Base-by-base conservation (phyloP, 1,140 invertebrate genomes). In the Leptonema lineaticorne region DNA sequence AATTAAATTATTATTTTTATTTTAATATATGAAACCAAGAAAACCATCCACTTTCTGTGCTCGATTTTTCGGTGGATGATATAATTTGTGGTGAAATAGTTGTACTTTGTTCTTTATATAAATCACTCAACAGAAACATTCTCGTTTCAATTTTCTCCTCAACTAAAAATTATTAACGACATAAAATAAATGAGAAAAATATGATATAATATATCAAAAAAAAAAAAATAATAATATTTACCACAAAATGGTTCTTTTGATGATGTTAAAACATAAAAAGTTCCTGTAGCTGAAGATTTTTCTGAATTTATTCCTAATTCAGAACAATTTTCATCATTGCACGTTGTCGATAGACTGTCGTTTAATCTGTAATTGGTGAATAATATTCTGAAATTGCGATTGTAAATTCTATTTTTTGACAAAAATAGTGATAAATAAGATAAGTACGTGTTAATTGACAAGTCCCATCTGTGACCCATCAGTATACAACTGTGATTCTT, bases 381-480 rank as follows among this genome's bases (percentile, higher is more conserved):
- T 24, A 20, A 18, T 48, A 20, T 46, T 46, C 4, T 14, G 16
- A 41, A 41, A 41, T 41, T 41, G 2, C 9, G 11, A 41, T 14
- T 41, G 11, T 41, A 14, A 4, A 57, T 7, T 57, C 14, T 16
- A 57, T 3, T 1, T 22, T n/a, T n/a, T n/a, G n/a, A n/a, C n/a
- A n/a, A n/a, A n/a, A n/a, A n/a, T n/a, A n/a, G n/a, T n/a, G n/a
- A n/a, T n/a, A n/a, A n/a, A n/a, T n/a, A n/a, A n/a, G n/a, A n/a
- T n/a, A n/a, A n/a, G n/a, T 50, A 73, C 81, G 80, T 76, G 70
- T 76, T 76, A 67, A 82, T 83, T 9, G 81, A 81, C 22, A 80
- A 73, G 58, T 87, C 79, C 86, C 85, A 87, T 11, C 69, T 74
- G 57, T 79, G 81, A 8, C 79, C 82, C 70, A 78, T 78, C 63